phyloP scores from a whole-genome alignment of 2,888 invertebrate species.

The Drosophila longiperda region DNA sequence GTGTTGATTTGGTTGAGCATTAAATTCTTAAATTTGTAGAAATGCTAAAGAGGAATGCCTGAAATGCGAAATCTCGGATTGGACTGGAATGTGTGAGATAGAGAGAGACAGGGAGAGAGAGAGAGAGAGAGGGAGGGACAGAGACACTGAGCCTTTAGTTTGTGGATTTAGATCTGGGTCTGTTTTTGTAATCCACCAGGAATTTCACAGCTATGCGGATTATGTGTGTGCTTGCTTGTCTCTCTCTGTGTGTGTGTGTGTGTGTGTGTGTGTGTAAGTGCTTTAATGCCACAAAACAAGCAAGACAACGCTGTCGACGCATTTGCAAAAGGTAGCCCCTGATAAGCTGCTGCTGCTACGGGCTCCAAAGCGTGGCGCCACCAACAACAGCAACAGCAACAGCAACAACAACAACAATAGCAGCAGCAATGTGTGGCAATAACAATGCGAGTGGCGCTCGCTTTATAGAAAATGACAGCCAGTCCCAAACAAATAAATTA shows the following conservation, averaged over 20 bases:
- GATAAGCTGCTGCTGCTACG: slow-evolving; percentile 66
- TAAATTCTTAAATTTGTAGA: slow-evolving; percentile 74
- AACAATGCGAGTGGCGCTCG: slow-evolving; percentile 52
- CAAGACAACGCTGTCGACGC: slow-evolving; percentile 75
- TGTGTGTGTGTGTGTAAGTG: slow-evolving; percentile 33
- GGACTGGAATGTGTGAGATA: slow-evolving; percentile 43
- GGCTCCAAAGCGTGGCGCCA: slow-evolving; percentile 38
- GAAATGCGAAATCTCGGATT: slow-evolving; percentile 73
- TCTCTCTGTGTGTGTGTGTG: slow-evolving; percentile 16
- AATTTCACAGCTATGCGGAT: slow-evolving; percentile 75
- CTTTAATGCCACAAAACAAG: slow-evolving; percentile 67
- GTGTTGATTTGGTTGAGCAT: slow-evolving; percentile 70
- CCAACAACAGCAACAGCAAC: slow-evolving; percentile 18
- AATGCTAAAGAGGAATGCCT: slow-evolving; percentile 50
- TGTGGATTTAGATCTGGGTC: slow-evolving; percentile 57
- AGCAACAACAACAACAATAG: slow-evolving; percentile 41
- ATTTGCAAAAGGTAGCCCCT: slow-evolving; percentile 68
- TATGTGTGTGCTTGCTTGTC: slow-evolving; percentile 44
- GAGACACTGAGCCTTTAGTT: slow-evolving; percentile 33
- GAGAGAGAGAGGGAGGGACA: not conserved
- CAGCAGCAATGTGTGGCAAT: slow-evolving; percentile 49
- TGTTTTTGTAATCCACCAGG: slow-evolving; percentile 73
- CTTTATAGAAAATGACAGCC: slow-evolving; percentile 74
- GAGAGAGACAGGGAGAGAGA: not conserved
- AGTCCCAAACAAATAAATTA: slow-evolving; percentile 81